phyloP scores from a whole-genome alignment of 2,797 vertebrate species.

The Hyperoplus lanceolatus region DNA sequence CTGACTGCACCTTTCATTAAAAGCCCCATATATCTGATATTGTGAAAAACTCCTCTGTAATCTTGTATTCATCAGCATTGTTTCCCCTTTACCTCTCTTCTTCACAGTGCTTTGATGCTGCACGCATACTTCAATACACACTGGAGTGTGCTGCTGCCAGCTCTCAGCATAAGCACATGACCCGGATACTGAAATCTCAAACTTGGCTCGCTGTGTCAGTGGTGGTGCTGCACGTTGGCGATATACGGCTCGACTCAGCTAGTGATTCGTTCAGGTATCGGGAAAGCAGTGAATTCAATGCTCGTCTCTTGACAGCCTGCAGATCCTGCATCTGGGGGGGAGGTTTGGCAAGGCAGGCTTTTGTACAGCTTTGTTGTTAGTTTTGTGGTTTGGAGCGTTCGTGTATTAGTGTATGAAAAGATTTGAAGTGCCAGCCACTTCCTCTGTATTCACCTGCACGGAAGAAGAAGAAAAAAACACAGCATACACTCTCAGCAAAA shows the following conservation, averaged over 20 bases:
- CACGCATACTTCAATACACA: background rate
- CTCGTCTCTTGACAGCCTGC: slow-evolving; percentile 62
- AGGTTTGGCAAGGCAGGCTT: slow-evolving; percentile 51
- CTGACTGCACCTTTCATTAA: background rate
- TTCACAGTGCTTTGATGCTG: slow-evolving; percentile 16
- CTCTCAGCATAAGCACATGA: slow-evolving; percentile 53
- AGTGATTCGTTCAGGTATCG: slow-evolving; percentile 70
- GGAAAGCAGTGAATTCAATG: slow-evolving; percentile 54
- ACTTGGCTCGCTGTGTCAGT: slow-evolving; percentile 64
- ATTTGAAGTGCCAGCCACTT: slow-evolving; percentile 35
- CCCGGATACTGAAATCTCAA: slow-evolving; percentile 64
- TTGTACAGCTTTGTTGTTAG: slow-evolving; percentile 61
- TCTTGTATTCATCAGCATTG: slow-evolving; percentile 1
- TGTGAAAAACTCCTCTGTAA: background rate
- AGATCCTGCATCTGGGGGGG: slow-evolving; percentile 62
- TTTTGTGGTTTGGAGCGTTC: slow-evolving; percentile 57
- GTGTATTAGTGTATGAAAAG: slow-evolving; percentile 44
- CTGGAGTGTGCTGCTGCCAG: slow-evolving; percentile 36
- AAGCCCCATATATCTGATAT: background rate
- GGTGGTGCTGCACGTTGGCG: slow-evolving; percentile 62
- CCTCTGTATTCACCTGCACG: slow-evolving; percentile 55
- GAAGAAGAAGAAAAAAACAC: slow-evolving; percentile 34
- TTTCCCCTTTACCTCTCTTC: slow-evolving; percentile 5
- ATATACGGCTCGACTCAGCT: slow-evolving; percentile 69
- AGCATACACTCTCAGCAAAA: slow-evolving; percentile 50